A percentile compares a stretch with the other conserved stretches of the same genome.
Conservation (phyloP, 2,888 invertebrate genomes). For the Synergus umbraculus region DNA sequence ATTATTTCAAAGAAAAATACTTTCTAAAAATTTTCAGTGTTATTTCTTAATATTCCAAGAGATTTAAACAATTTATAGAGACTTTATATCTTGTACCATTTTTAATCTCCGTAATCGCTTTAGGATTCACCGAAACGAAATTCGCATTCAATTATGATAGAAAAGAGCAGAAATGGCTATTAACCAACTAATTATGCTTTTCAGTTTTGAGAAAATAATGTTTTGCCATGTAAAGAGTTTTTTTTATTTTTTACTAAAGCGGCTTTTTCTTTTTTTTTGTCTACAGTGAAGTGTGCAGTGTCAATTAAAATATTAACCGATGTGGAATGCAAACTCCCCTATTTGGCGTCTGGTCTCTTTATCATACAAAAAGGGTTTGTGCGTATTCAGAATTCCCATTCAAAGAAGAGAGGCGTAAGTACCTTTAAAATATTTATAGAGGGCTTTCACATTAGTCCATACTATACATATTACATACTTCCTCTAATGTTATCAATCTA, state of each 20-base stretch:
- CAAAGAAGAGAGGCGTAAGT: background rate
- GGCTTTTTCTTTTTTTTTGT: background rate
- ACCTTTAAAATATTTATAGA: background rate
- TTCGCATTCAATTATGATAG: background rate
- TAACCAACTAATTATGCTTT: background rate
- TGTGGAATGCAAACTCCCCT: slow-evolving; percentile 11
- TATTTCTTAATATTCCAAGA: too few relatives aligned
- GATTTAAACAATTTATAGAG: too few relatives aligned
- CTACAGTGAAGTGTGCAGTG: background rate
- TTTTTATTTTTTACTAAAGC: too few relatives aligned
- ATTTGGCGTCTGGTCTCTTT: background rate
- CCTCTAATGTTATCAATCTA: slow-evolving; percentile 7
- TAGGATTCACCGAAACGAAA: background rate
- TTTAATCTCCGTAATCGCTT: background rate
- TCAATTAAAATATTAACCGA: background rate
- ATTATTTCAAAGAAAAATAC: too few relatives aligned
- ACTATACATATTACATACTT: background rate
- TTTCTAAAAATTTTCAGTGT: too few relatives aligned
- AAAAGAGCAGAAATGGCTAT: background rate
- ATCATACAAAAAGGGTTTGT: background rate
- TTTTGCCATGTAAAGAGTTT: too few relatives aligned
- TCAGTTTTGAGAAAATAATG: too few relatives aligned
- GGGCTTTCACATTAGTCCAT: slow-evolving; percentile 8
- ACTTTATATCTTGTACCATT: background rate
- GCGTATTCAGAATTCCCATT: slow-evolving; percentile 20